Percentiles rank a stretch among this genome's conserved stretches.
Evolutionary conservation across 2,113 vertebrate species (phyloP).

Genomic region (Tricholaema leucomelas): DNA sequence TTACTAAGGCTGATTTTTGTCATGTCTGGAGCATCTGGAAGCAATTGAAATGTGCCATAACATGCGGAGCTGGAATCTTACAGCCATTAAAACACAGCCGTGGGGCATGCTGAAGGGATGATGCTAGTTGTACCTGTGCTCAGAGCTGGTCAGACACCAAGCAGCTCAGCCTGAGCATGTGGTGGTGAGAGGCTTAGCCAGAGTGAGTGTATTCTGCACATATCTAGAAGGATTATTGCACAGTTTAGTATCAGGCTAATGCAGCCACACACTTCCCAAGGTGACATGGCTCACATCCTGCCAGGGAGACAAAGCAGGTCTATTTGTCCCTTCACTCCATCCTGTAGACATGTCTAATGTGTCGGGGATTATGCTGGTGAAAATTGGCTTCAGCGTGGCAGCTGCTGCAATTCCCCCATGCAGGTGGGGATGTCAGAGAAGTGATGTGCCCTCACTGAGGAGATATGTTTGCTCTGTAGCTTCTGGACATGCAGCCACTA

Average conservation of each 20-base stretch:
- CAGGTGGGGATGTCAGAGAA: not conserved
- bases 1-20: not conserved
- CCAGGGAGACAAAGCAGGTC: not conserved
- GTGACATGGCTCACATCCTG: fast-evolving
- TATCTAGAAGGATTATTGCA: not conserved
- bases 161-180: not conserved
- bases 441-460: fast-evolving
- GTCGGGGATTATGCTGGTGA: not conserved
- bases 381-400: not conserved
- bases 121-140: not conserved
- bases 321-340: not conserved
- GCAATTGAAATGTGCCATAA: not conserved
- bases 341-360: not conserved
- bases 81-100: not conserved
- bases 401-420: fast-evolving
- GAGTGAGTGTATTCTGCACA: fast-evolving
- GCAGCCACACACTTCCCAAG: not conserved
- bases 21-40: not conserved
- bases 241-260: not conserved
- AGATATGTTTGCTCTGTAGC: not conserved
- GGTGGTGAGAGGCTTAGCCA: not conserved
- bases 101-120: fast-evolving
- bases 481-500: not conserved
- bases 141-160: not conserved
- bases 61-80: not conserved